A percentile compares a stretch with the other conserved stretches of the same genome.
Conservation (phyloP, 1,140 invertebrate genomes). For the Marisa cornuarietis region DNA sequence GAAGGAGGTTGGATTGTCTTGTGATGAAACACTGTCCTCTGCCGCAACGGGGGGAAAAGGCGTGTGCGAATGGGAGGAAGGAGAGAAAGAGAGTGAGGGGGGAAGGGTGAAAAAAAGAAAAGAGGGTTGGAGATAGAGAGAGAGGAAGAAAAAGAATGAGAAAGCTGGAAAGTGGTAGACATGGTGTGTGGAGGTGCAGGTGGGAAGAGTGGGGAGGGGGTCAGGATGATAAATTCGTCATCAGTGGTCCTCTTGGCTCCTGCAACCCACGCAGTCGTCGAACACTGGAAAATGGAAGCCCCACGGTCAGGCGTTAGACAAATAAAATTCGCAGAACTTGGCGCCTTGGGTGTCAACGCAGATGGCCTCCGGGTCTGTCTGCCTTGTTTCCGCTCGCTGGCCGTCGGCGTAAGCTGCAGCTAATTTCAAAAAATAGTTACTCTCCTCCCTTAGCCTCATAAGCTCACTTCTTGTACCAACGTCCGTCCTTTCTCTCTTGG, state of each 20-base stretch:
- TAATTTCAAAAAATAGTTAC: too few relatives aligned
- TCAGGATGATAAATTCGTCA: neutral
- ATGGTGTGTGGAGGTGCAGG: neutral
- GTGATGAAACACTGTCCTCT: too few relatives aligned
- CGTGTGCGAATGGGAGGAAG: neutral
- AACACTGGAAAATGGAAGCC: too few relatives aligned
- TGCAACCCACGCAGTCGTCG: too few relatives aligned
- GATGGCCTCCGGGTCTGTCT: neutral
- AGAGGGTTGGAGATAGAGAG: slow-evolving; percentile 17
- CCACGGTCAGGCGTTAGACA: too few relatives aligned
- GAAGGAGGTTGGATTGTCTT: too few relatives aligned
- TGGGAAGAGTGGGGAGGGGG: neutral
- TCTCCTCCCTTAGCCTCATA: too few relatives aligned
- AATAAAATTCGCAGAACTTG: neutral
- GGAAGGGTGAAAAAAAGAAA: neutral
- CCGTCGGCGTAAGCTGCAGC: neutral
- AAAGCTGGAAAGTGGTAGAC: slow-evolving; percentile 1
- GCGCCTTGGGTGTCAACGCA: slow-evolving; percentile 7
- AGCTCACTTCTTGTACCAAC: too few relatives aligned
- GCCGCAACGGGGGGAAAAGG: too few relatives aligned
- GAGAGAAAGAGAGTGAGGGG: neutral
- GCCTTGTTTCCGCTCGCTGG: neutral
- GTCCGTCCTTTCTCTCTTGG: too few relatives aligned
- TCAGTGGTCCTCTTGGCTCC: too few relatives aligned
- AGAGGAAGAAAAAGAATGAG: slow-evolving; percentile 11